A percentile compares a stretch with the other conserved stretches of the same genome.
Evolutionary conservation across 1,140 invertebrate species (phyloP).

Genomic region (Drosophila miranda): DNA sequence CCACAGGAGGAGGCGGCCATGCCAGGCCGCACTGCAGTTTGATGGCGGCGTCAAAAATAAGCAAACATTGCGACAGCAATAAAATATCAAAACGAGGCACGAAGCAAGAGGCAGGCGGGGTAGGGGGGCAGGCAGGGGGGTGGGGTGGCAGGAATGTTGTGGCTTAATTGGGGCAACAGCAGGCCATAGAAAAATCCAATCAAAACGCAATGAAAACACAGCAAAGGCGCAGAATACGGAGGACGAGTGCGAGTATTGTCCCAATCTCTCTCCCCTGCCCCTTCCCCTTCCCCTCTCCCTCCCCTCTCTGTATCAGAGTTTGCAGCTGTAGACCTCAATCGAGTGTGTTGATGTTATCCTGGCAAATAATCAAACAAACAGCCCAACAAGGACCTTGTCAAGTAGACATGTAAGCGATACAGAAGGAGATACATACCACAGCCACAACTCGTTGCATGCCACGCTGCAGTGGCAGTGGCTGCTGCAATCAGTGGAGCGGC

Average conservation of each 20-base stretch:
- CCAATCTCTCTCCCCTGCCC: constrained; percentile 14
- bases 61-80: constrained; percentile 78
- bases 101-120: neutral
- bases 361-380: constrained; percentile 74
- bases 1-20: neutral
- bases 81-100: constrained; percentile 64
- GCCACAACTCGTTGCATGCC: constrained; percentile 16
- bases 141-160: constrained; percentile 16
- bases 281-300: too few relatives aligned
- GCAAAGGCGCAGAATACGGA: constrained; percentile 18
- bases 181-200: constrained; percentile 74
- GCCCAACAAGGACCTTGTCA: constrained; percentile 68
- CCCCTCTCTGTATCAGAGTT: neutral
- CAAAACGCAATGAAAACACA: constrained; percentile 76
- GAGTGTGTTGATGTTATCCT: constrained; percentile 72
- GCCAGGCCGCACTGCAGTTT: constrained; percentile 59
- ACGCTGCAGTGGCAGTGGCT: constrained; percentile 8
- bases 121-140: too few relatives aligned
- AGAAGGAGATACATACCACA: constrained; percentile 37
- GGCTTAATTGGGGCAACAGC: constrained; percentile 71
- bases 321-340: constrained; percentile 35
- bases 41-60: constrained; percentile 68
- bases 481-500: constrained; percentile 49
- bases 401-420: constrained; percentile 71
- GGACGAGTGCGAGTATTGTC: constrained; percentile 34